A percentile compares a stretch with the other conserved stretches of the same genome.
Evolutionary conservation across 2,797 vertebrate genomes (phyloP).

Genomic region (Artibeus lituratus): DNA sequence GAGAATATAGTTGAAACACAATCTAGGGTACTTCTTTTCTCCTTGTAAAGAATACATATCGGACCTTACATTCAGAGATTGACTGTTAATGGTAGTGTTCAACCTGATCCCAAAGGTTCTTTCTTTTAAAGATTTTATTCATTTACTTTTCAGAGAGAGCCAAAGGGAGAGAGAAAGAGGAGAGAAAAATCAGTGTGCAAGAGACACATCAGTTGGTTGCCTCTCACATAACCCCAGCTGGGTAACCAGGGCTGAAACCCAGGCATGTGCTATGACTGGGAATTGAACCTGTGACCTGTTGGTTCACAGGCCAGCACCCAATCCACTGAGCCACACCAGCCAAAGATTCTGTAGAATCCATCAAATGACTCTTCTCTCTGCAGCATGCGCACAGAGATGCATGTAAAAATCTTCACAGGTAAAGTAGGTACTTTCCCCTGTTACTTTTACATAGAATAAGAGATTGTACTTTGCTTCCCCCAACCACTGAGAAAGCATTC

Average conservation of each 20-base stretch:
- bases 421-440: constrained; percentile 64
- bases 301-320: neutral
- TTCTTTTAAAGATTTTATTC: neutral
- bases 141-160: neutral
- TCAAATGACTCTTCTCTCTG: neutral
- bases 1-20: neutral
- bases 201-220: neutral
- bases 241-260: no score
- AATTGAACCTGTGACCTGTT: neutral
- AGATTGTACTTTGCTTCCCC: neutral
- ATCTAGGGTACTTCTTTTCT: neutral
- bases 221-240: neutral
- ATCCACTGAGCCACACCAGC: neutral
- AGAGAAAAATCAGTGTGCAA: neutral
- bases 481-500: constrained; percentile 45
- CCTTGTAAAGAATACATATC: neutral
- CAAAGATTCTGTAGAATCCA: neutral
- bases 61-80: constrained; percentile 5
- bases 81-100: neutral
- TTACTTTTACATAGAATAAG: constrained; percentile 18
- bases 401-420: constrained; percentile 2
- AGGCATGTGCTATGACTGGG: neutral
- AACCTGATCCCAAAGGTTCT: neutral
- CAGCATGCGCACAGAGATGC: neutral
- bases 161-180: neutral